phyloP scores from a whole-genome alignment of 2,113 vertebrate genomes.

The Corvus moneduloides region DNA sequence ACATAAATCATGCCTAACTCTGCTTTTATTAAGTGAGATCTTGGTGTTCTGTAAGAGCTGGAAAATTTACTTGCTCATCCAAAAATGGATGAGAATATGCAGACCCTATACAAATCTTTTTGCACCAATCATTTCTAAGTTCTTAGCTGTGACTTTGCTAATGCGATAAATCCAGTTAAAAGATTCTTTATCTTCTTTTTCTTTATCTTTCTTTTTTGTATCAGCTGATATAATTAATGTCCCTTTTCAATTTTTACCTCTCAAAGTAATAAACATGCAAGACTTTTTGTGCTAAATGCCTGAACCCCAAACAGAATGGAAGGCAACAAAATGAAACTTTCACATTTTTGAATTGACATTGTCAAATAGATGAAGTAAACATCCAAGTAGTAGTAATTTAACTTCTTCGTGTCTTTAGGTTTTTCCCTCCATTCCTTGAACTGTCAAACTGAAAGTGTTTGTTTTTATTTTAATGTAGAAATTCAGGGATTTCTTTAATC shows the following conservation, averaged over 20 bases:
- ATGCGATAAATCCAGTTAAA: background rate
- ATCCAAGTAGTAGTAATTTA: background rate
- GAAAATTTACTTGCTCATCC: background rate
- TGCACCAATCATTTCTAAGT: background rate
- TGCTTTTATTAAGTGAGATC: background rate
- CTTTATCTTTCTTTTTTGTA: background rate
- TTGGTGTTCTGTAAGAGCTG: background rate
- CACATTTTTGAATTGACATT: background rate
- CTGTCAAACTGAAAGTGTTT: background rate
- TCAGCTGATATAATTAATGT: background rate
- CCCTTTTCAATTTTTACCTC: background rate
- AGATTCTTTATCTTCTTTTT: background rate
- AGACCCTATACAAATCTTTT: background rate
- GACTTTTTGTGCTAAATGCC: background rate
- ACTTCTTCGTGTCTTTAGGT: background rate
- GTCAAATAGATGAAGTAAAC: background rate
- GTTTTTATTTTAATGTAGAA: conserved; percentile 76
- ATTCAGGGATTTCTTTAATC: conserved; percentile 97
- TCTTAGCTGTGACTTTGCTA: background rate
- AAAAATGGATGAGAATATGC: background rate
- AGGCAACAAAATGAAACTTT: background rate
- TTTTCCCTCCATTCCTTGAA: background rate
- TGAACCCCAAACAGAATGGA: background rate
- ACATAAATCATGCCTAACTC: background rate
- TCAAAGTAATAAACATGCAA: background rate